Evolutionary conservation across 2,888 invertebrate genomes (phyloP), one percentile per base, ranked within the genome.

Genomic region (Tolmerus cingulatus): DNA sequence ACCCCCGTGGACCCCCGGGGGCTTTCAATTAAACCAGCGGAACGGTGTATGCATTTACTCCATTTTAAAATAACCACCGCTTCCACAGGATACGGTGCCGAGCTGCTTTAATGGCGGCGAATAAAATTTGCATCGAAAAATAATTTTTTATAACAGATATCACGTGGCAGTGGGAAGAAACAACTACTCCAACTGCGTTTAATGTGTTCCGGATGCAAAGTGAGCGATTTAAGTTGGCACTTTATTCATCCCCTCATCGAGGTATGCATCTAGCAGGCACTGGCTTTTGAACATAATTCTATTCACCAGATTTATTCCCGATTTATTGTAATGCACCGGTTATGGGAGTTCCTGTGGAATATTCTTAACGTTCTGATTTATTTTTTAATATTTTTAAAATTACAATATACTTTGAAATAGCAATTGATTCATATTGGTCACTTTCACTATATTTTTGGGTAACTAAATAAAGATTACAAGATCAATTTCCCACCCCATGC

Each of bases 61-160:
- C 43, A 46, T 46, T 79, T 79, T 79, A 79, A 79, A 46, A 43
- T n/a, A 79, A 27, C 79, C 27, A 43, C 79, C 43, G 79, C 23
- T 46, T 51, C 79, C 43, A 46, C 79, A 46, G 37, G n/a, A 43
- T n/a, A 34, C n/a, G 14, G 4, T 19, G 43, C 27, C 27, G 79
- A 14, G 43, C 43, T n/a, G 19, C 27, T 79, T 79, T 46, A 46
- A 79, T 79, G 79, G 79, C 79, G 16, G 46, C 43, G 79, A 79
- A 46, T 79, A 79, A 79, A 79, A 79, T 79, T 79, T 79, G 79
- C 79, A 79, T 79, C 27, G 43, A 43, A 79, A 79, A 23, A 79
- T 79, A 79, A 43, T 43, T 79, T 43, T 79, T 79, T 79, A 43
- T 16, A 19, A 23, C 66, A 12, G 19, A 43, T 40, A 79, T 79